Evolutionary conservation across 2,888 invertebrate species (phyloP).

Genomic region (Acleris literana): DNA sequence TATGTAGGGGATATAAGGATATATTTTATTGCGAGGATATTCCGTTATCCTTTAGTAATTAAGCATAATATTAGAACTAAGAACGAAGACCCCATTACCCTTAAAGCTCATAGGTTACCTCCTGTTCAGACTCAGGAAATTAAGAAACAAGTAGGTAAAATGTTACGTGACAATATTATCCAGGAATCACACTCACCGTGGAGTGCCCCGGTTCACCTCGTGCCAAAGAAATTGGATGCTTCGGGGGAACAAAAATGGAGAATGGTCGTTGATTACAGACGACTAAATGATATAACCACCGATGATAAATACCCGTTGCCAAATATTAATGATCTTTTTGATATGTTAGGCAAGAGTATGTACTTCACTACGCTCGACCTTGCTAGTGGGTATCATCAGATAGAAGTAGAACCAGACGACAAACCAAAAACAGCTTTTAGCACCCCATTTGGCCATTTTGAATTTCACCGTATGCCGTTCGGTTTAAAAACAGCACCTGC

Average conservation of each 20-base stretch:
- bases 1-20: constrained; percentile 14
- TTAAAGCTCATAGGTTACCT: constrained; percentile 45
- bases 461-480: constrained; percentile 46
- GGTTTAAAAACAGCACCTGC: constrained; percentile 53
- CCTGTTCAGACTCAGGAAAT: constrained; percentile 46
- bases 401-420: constrained; percentile 40
- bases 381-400: constrained; percentile 46
- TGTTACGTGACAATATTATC: constrained; percentile 51
- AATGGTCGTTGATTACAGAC: constrained; percentile 44
- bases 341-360: constrained; percentile 1
- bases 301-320: constrained; percentile 48
- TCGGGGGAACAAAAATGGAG: constrained; percentile 49
- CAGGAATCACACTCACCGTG: constrained; percentile 50
- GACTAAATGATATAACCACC: constrained; percentile 45
- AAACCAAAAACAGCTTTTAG: constrained; percentile 44
- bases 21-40: constrained; percentile 24
- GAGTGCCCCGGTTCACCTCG: constrained; percentile 54
- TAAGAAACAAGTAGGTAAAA: constrained; percentile 47
- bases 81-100: constrained; percentile 46
- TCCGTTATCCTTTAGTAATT: constrained; percentile 9
- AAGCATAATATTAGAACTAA: constrained; percentile 35
- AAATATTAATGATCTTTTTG: constrained; percentile 39
- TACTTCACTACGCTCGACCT: constrained; percentile 43
- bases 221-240: constrained; percentile 54
- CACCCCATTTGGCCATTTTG: constrained; percentile 43